A percentile compares a stretch with the other conserved stretches of the same genome.
Conservation (phyloP, 2,888 invertebrate genomes). For the Orchestes rusci region DNA sequence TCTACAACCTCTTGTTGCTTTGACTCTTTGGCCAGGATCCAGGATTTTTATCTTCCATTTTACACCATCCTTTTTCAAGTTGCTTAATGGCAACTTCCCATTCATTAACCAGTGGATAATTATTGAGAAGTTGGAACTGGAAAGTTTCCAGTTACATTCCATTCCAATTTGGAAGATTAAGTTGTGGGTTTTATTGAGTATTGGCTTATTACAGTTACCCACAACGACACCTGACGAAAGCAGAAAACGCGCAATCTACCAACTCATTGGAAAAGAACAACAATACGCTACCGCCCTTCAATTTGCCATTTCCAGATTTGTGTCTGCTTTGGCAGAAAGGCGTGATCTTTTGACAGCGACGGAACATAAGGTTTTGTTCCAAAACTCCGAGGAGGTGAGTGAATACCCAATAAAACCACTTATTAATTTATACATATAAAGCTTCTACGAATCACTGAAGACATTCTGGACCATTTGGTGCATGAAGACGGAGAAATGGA, state of each 20-base stretch:
- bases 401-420: not conserved
- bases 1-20: too few relatives aligned
- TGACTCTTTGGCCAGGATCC: too few relatives aligned
- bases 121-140: too few relatives aligned
- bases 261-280: slow-evolving; percentile 69
- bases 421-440: slow-evolving; percentile 32
- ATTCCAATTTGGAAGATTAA: too few relatives aligned
- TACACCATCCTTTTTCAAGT: too few relatives aligned
- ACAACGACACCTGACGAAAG: slow-evolving; percentile 49
- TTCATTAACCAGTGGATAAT: too few relatives aligned
- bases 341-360: slow-evolving; percentile 67
- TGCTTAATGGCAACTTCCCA: too few relatives aligned
- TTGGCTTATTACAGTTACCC: too few relatives aligned
- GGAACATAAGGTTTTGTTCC: slow-evolving; percentile 74
- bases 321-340: slow-evolving; percentile 65
- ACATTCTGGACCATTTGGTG: slow-evolving; percentile 67
- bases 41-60: too few relatives aligned
- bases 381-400: slow-evolving; percentile 73
- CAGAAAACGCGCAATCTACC: slow-evolving; percentile 65
- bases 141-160: too few relatives aligned
- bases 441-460: slow-evolving; percentile 71
- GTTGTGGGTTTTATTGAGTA: too few relatives aligned
- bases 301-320: slow-evolving; percentile 72
- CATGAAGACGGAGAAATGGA: slow-evolving; percentile 69
- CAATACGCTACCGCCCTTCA: slow-evolving; percentile 71